Evolutionary conservation across 1,140 invertebrate species (phyloP), one percentile per base, ranked within the genome.

Genomic region (Polypedilum pembai): DNA sequence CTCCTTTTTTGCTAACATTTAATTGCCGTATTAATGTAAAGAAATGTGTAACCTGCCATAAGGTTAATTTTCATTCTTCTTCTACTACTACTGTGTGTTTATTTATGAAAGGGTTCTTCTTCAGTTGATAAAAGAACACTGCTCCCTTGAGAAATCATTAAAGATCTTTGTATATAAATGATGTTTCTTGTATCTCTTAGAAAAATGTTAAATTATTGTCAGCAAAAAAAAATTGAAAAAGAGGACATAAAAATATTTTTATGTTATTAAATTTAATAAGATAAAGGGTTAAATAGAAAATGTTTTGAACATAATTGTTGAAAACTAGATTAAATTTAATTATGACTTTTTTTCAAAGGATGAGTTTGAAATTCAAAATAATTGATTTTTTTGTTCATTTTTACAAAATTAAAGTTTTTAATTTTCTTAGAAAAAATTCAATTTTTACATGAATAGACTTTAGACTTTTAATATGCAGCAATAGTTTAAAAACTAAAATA

Each of bases 11-110:
- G 24, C 24, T 33, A 10, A 56, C 12, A 56, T 56, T 56, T 56
- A 56, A 56, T 56, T 56, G 45, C 45, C 45, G n/a, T 56, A 56
- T n/a, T 56, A 56, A 56, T 56, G 45, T n/a, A 56, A 56, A 56
- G n/a, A 56, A 56, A 56, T 56, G 45, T 56, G 45, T 56, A 56
- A 56, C 45, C 45, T 56, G 45, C 10, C 12, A 56, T 56, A 56
- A 56, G 45, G 45, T 56, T 56, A 56, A 56, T 56, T 56, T 56
- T 15, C 45, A n/a, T n/a, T 56, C 45, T 56, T n/a, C 12, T 56
- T 56, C 12, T 56, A 56, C 45, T 56, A 56, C 12, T 33, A 33
- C 2, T 33, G 5, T 33, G 24, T 33, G 15, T 56, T 56, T 56
- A 56, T 56, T n/a, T 15, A 56, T 15, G n/a, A 56, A 56, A 56